phyloP scores from a whole-genome alignment of 2,797 vertebrate genomes.

The Threskiornis aethiopicus region DNA sequence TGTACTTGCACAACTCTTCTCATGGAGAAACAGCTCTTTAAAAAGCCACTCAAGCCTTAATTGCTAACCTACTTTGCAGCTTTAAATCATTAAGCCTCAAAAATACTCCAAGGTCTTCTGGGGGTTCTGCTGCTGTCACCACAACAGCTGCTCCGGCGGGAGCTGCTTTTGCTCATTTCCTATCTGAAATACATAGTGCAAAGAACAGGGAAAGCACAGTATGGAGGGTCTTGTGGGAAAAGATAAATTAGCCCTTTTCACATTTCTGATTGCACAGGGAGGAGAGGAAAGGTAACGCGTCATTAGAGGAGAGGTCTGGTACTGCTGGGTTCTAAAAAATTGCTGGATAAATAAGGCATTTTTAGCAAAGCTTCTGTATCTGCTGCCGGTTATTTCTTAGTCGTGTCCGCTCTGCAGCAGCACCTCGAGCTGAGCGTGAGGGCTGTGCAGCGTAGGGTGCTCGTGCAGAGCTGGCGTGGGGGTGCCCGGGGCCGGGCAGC shows the following conservation, averaged over 20 bases:
- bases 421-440: neutral
- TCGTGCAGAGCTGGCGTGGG: accelerated
- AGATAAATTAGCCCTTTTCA: neutral
- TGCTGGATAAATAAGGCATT: neutral
- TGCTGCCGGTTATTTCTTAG: neutral
- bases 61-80: neutral
- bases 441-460: neutral
- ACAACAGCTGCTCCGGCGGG: neutral
- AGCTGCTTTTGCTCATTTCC: neutral
- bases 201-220: neutral
- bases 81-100: neutral
- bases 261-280: neutral
- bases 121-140: neutral
- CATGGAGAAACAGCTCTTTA: neutral
- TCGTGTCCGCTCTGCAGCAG: neutral
- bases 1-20: neutral
- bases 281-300: neutral
- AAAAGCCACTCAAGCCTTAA: neutral
- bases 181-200: neutral
- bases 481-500: accelerated
- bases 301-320: neutral
- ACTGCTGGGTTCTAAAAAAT: neutral
- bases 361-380: neutral
- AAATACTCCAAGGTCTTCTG: neutral
- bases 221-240: neutral